Conservation (phyloP, 92 coral and sea anemone species). For the Micromussa lordhowensis region DNA sequence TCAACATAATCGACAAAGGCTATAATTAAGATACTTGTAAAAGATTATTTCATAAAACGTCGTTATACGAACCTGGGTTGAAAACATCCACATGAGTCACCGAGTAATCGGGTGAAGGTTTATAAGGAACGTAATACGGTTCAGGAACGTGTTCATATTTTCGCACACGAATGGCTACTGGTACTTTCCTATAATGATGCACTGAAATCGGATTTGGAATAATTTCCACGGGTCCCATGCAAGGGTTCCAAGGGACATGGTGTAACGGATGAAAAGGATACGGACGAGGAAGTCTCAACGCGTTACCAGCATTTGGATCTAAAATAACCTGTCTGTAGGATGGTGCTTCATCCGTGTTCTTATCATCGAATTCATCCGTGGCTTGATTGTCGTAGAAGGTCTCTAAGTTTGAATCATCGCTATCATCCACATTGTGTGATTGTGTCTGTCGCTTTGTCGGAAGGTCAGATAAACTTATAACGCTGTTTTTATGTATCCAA, state of each 20-base stretch:
- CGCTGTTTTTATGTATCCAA: conserved; percentile 13
- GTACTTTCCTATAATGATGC: conserved; percentile 53
- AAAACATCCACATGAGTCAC: conserved; percentile 66
- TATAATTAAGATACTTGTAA: too few relatives aligned
- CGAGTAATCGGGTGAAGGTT: conserved; percentile 57
- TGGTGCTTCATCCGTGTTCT: background rate
- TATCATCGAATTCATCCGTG: conserved; percentile 4
- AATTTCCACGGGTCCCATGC: conserved; percentile 6
- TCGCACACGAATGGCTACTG: conserved; percentile 46
- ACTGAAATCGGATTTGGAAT: conserved; percentile 46
- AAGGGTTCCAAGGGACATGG: conserved; percentile 6
- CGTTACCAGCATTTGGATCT: conserved; percentile 12
- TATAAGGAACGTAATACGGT: conserved; percentile 71
- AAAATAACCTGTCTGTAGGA: conserved; percentile 29
- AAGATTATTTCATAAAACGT: too few relatives aligned
- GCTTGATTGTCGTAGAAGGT: background rate
- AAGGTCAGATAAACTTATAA: background rate
- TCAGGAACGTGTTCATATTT: conserved; percentile 53
- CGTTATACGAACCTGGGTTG: conserved; percentile 67
- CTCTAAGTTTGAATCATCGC: background rate
- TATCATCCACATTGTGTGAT: conserved; percentile 1
- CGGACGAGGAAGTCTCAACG: conserved; percentile 52
- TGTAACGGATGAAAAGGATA: conserved; percentile 56
- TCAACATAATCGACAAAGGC: background rate
- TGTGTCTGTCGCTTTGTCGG: conserved; percentile 36